Evolutionary conservation across 2,113 vertebrate species (phyloP).

Genomic region (Prunella himalayana): DNA sequence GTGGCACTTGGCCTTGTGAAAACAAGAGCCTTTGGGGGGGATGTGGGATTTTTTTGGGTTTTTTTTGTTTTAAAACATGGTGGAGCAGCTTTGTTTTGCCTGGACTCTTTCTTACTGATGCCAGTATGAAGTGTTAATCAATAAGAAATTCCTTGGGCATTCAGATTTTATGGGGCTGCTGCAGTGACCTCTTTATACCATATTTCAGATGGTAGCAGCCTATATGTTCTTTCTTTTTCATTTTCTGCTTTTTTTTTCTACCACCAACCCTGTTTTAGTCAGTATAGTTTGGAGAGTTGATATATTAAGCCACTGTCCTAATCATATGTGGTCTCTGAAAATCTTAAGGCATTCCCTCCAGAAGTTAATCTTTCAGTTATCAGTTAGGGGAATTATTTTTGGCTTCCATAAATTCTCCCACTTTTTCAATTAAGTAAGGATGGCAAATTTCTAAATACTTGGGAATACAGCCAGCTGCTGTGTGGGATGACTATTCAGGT

Average conservation of each 20-base stretch:
- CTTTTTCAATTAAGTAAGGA: constrained; percentile 31
- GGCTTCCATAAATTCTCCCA: constrained; percentile 13
- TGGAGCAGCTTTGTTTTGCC: constrained; percentile 5
- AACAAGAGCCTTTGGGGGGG: not conserved
- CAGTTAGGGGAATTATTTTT: constrained; percentile 16
- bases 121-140: constrained; percentile 18
- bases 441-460: constrained; percentile 22
- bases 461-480: constrained; percentile 11
- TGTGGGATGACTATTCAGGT: not conserved
- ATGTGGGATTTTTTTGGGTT: constrained; percentile 3
- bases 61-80: not conserved
- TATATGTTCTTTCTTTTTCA: not conserved
- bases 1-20: constrained; percentile 20
- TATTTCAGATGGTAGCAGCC: not conserved
- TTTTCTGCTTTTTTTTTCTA: not conserved
- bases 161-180: not conserved
- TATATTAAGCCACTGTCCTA: not conserved
- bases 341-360: constrained; percentile 3
- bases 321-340: not conserved
- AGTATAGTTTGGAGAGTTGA: not conserved
- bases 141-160: not conserved
- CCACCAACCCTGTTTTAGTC: not conserved
- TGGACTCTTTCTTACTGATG: constrained; percentile 6
- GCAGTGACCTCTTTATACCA: not conserved
- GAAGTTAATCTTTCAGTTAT: constrained; percentile 33